A percentile compares a stretch with the other conserved stretches of the same genome.
Conservation (phyloP, 2,113 vertebrate species). For the Gasterosteus nipponicus region DNA sequence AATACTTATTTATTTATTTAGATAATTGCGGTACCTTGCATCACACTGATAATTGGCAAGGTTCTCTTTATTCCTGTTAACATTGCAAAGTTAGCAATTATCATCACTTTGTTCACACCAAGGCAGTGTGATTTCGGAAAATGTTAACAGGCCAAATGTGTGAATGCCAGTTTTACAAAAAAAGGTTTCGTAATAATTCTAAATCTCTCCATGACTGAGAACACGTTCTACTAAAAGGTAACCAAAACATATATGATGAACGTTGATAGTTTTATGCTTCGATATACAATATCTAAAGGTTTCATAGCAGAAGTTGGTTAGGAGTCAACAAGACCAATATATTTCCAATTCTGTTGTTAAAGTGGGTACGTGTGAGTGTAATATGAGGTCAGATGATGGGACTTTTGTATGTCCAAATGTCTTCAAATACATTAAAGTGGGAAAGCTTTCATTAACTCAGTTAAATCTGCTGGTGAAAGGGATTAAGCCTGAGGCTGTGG, state of each 20-base stretch:
- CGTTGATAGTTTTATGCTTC: neutral
- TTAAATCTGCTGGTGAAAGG: neutral
- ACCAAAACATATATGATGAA: neutral
- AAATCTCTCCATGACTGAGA: neutral
- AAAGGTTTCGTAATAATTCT: neutral
- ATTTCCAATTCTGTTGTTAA: neutral
- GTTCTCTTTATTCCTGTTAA: neutral
- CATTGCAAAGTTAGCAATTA: constrained; percentile 3
- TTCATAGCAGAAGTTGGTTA: neutral
- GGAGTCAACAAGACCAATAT: neutral
- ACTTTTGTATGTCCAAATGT: constrained; percentile 15
- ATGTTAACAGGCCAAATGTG: constrained; percentile 12
- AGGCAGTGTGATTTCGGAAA: neutral
- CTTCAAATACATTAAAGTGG: neutral
- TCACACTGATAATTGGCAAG: neutral
- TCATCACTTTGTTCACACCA: neutral
- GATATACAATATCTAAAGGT: neutral
- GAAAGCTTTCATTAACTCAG: neutral
- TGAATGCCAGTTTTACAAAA: constrained; percentile 13
- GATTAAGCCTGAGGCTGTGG: neutral
- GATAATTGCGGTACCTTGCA: neutral
- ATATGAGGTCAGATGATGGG: constrained; percentile 5
- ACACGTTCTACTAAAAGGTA: neutral
- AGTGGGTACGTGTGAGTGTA: constrained; percentile 9
- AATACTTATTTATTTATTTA: neutral